These are phyloP conservation scores for Chloebia gouldiae DNA, from an alignment of 2,113 vertebrate species.

Conservation along the genomic window DNA sequence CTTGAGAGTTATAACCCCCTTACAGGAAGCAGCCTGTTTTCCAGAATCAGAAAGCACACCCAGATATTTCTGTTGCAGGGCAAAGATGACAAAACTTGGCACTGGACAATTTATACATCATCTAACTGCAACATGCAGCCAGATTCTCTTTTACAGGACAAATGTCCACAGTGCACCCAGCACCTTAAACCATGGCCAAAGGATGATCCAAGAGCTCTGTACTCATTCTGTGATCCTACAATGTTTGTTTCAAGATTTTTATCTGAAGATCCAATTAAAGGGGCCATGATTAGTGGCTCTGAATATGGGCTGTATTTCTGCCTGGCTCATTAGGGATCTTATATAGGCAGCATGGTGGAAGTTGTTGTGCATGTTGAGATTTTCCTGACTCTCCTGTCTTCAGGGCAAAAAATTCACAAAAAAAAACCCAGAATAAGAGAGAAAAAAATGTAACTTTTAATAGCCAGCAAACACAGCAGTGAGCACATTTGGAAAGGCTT, in stretches of 20 bases:
- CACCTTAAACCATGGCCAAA: background rate
- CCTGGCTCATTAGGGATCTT: background rate
- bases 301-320: background rate
- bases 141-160: background rate
- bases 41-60: background rate
- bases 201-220: background rate
- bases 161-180: background rate
- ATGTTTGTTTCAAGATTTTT: background rate
- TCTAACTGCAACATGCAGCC: background rate
- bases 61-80: background rate
- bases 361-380: background rate
- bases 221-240: background rate
- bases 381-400: background rate
- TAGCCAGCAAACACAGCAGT: background rate
- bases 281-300: background rate
- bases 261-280: background rate
- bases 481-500: background rate
- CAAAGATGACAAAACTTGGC: background rate
- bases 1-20: background rate
- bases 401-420: fast-evolving
- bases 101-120: background rate
- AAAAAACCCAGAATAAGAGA: background rate
- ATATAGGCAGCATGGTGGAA: background rate
- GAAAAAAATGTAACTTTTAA: background rate
- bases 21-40: background rate